These are phyloP conservation scores for Eremobia ochroleuca DNA, from an alignment of 2,888 invertebrate species.

Conservation along the genomic window DNA sequence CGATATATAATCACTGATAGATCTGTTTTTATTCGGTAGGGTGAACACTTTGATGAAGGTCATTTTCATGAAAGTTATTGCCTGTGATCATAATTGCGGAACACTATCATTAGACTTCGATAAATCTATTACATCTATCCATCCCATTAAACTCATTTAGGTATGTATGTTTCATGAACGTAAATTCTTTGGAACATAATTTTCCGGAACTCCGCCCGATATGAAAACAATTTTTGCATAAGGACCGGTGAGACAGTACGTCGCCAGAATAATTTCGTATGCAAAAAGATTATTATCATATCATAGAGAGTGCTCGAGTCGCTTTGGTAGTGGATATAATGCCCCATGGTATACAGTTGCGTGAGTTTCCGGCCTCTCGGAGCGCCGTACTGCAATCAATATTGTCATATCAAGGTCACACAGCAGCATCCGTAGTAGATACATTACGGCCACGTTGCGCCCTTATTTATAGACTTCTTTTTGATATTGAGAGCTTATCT, in stretches of 20 bases:
- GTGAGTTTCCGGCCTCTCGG: slow-evolving; percentile 58
- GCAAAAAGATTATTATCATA: slow-evolving; percentile 44
- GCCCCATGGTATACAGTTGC: slow-evolving; percentile 64
- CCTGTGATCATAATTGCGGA: slow-evolving; percentile 6
- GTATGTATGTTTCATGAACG: slow-evolving; percentile 10
- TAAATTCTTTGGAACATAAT: not conserved
- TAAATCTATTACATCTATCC: slow-evolving; percentile 1
- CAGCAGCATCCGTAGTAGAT: slow-evolving; percentile 21
- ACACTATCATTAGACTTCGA: slow-evolving; percentile 2
- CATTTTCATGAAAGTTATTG: slow-evolving; percentile 19
- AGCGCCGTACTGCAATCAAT: slow-evolving; percentile 68
- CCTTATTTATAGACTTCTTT: not conserved
- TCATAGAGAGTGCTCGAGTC: slow-evolving; percentile 33
- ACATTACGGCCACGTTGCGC: not conserved
- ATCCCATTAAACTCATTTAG: slow-evolving; percentile 6
- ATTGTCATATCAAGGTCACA: slow-evolving; percentile 59
- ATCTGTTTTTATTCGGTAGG: slow-evolving; percentile 42
- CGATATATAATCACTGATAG: slow-evolving; percentile 50
- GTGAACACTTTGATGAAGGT: slow-evolving; percentile 50
- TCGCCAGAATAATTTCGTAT: slow-evolving; percentile 34
- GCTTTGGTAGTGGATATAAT: slow-evolving; percentile 43
- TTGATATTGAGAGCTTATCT: not conserved
- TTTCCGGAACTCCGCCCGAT: not conserved
- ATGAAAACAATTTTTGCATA: slow-evolving; percentile 1
- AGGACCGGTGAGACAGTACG: not conserved